Evolutionary conservation across 2,113 vertebrate species (phyloP).

Genomic region (Ceyx melanurus): DNA sequence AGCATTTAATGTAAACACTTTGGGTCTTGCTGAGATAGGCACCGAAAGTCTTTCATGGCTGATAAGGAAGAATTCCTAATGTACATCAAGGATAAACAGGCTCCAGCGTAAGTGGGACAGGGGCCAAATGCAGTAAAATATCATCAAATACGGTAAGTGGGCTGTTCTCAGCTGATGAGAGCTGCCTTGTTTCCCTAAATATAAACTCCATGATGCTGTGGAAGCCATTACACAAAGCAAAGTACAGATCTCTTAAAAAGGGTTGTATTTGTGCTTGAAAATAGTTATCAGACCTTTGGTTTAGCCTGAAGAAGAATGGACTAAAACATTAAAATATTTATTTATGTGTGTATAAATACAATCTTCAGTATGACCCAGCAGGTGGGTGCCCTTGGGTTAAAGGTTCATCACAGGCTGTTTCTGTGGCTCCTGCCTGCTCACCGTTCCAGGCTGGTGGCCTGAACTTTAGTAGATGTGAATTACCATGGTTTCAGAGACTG

Average conservation of each 20-base stretch:
- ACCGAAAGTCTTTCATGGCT: not conserved
- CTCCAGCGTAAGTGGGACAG: not conserved
- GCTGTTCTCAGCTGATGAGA: not conserved
- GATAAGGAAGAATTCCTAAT: not conserved
- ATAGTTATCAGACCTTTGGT: not conserved
- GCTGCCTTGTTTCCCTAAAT: not conserved
- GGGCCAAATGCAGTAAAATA: not conserved
- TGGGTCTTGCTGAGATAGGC: not conserved
- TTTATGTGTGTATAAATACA: not conserved
- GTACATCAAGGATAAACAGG: not conserved
- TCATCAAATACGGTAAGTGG: not conserved
- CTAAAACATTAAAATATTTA: not conserved
- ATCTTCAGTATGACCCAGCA: not conserved
- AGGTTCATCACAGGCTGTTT: not conserved
- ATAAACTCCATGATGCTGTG: accelerated
- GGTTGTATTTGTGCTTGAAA: not conserved
- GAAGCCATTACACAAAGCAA: not conserved
- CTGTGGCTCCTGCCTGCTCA: not conserved
- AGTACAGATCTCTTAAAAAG: not conserved
- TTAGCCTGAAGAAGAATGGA: not conserved
- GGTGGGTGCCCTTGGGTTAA: not conserved
- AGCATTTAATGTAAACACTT: not conserved
- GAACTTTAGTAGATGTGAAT: not conserved
- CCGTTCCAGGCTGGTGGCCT: not conserved
- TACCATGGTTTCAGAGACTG: not conserved